Evolutionary conservation across 2,113 vertebrate genomes (phyloP).

Genomic region (Phylloscopus trochilus): DNA sequence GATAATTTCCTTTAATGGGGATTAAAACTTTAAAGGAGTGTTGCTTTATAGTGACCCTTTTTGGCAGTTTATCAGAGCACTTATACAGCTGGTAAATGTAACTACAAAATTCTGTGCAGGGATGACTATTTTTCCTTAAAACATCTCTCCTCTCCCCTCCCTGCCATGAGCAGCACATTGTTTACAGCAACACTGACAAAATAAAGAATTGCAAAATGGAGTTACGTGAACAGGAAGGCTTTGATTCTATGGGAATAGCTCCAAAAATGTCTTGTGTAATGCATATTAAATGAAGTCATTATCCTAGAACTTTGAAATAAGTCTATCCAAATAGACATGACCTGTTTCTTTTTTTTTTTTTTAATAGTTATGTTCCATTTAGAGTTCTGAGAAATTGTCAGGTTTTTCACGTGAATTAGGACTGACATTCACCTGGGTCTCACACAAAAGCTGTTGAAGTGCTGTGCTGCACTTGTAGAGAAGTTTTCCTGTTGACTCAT

Average conservation of each 20-base stretch:
- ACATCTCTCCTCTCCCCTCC: slow-evolving; percentile 2
- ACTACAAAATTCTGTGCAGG: slow-evolving; percentile 14
- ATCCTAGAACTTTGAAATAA: slow-evolving; percentile 36
- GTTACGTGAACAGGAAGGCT: slow-evolving; percentile 37
- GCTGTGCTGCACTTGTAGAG: background rate
- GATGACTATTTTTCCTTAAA: slow-evolving; percentile 47
- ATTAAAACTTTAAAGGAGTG: slow-evolving; percentile 56
- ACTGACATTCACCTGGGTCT: background rate
- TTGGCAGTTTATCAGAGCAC: slow-evolving; percentile 47
- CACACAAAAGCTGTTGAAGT: background rate
- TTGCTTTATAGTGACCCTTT: slow-evolving; percentile 52
- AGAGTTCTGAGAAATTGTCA: slow-evolving; percentile 20
- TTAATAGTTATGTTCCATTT: background rate
- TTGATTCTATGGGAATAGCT: slow-evolving; percentile 41
- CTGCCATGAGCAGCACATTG: slow-evolving; percentile 22
- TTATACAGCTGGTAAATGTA: slow-evolving; percentile 52
- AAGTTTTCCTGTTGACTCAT: slow-evolving; percentile 21
- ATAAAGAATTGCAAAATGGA: slow-evolving; percentile 53
- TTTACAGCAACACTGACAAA: slow-evolving; percentile 60
- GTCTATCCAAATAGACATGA: slow-evolving; percentile 20
- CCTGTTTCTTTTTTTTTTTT: background rate
- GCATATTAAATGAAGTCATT: slow-evolving; percentile 41
- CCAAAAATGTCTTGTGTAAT: slow-evolving; percentile 42
- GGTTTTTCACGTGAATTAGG: background rate
- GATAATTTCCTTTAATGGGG: slow-evolving; percentile 60